Conservation (phyloP, 2,888 invertebrate genomes). For the Apodemia hepburni region DNA sequence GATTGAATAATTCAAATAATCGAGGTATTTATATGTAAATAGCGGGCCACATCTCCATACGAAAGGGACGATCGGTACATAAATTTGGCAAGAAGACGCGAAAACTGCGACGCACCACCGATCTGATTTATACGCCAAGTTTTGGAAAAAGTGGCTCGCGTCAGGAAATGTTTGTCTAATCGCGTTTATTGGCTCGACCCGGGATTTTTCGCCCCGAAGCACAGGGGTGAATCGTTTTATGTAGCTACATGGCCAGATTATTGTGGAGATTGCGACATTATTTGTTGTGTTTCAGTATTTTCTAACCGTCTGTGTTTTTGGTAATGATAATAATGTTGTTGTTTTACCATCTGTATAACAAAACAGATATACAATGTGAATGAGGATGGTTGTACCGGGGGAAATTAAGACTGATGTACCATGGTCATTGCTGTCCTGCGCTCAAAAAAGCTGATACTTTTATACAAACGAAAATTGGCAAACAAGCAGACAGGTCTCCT, state of each 20-base stretch:
- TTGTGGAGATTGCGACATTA: conserved; percentile 21
- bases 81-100: conserved; percentile 78
- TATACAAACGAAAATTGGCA: too few species aligned
- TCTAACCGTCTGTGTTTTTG: too few species aligned
- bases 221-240: conserved; percentile 42
- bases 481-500: too few species aligned
- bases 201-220: conserved; percentile 62
- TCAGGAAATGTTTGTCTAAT: conserved; percentile 80
- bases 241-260: conserved; percentile 23
- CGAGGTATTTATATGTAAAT: conserved; percentile 81
- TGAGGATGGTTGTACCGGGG: too few species aligned
- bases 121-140: conserved; percentile 77
- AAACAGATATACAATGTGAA: too few species aligned
- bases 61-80: conserved; percentile 80
- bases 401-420: too few species aligned
- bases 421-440: too few species aligned
- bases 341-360: too few species aligned
- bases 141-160: conserved; percentile 75
- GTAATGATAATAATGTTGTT: too few species aligned
- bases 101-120: conserved; percentile 77
- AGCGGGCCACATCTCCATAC: conserved; percentile 78
- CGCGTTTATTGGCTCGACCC: conserved; percentile 70
- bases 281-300: not conserved
- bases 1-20: conserved; percentile 81
- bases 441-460: too few species aligned